Conservation (phyloP, 2,113 vertebrate species). For the Notechis scutatus region DNA sequence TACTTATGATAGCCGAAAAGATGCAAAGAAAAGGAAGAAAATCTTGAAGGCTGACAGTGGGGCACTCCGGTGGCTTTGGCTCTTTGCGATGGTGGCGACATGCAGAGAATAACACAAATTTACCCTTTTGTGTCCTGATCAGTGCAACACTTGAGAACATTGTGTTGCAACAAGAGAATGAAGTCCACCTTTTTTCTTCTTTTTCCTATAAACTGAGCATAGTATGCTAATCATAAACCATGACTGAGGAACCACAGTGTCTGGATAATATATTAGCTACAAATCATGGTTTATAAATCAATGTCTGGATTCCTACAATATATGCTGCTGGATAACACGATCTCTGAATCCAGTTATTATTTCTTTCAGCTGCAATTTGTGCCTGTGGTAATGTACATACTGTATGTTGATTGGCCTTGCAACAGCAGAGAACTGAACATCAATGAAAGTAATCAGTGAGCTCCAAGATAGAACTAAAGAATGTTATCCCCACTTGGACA, state of each 20-base stretch:
- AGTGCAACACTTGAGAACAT: too few relatives aligned
- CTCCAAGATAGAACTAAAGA: background rate
- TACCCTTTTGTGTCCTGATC: too few relatives aligned
- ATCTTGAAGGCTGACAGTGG: too few relatives aligned
- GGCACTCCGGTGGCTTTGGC: too few relatives aligned
- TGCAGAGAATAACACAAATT: too few relatives aligned
- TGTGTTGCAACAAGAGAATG: too few relatives aligned
- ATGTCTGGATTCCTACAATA: background rate
- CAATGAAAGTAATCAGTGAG: constrained; percentile 53
- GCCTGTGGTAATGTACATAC: constrained; percentile 16
- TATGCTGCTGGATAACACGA: background rate
- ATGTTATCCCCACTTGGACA: background rate
- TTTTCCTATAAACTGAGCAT: too few relatives aligned
- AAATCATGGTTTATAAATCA: background rate
- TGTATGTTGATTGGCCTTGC: background rate
- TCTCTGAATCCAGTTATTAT: background rate
- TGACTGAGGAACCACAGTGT: background rate
- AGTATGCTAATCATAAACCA: background rate
- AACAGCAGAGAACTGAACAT: constrained; percentile 47
- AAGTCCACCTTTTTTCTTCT: too few relatives aligned
- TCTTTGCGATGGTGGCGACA: too few relatives aligned
- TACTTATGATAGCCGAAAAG: too few relatives aligned
- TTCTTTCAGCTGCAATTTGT: constrained; percentile 5
- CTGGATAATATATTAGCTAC: background rate
- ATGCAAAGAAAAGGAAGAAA: too few relatives aligned